Base-by-base conservation (phyloP, 1,140 invertebrate species). In the Octopus bimaculoides region DNA sequence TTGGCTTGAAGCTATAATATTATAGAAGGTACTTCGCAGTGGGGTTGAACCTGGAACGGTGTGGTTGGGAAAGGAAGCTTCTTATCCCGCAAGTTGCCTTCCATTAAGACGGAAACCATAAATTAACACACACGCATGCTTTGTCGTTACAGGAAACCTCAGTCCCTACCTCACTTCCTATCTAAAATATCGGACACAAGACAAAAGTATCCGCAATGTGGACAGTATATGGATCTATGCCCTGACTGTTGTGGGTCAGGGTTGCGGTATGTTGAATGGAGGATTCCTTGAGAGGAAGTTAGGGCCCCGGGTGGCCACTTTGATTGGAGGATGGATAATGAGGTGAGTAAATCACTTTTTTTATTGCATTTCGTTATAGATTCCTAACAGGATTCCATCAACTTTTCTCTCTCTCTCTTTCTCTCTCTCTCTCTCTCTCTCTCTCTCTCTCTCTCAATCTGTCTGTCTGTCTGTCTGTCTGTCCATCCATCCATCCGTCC, bases 91-190 rank as follows among this genome's bases (percentile, higher is more conserved):
- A 41, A 41, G 26, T 41, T 41, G 3, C 26, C 26, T 41, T 41
- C 3, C 26, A 41, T 41, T 41, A 41, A 41, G 26, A 41, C 26
- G 3, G 3, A 41, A 41, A 2, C 26, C 26, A 41, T 41, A 41
- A 41, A 41, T 41, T 41, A 41, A 41, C 26, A 41, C 26, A 41
- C 26, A 41, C 26, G 26, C 26, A 41, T 41, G 26, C 56, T 61
- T 61, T 61, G 56, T 61, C 9, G 17, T 61, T 61, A 61, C 17
- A 75, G 89, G 89, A 4, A 91, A 91, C 81, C 84, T 91, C 75
- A 89, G 84, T 79, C 89, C 90, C 12, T 91, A 91, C 82, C 84
- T 91, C 78, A 87, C 85, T 20, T 91, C 91, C 0, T 91, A 90
- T 81, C 80, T 91, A 17, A 83, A 86, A 73, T 77, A 83, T 84